phyloP scores from a whole-genome alignment of 1,140 invertebrate species.

The Orchesella cincta region DNA sequence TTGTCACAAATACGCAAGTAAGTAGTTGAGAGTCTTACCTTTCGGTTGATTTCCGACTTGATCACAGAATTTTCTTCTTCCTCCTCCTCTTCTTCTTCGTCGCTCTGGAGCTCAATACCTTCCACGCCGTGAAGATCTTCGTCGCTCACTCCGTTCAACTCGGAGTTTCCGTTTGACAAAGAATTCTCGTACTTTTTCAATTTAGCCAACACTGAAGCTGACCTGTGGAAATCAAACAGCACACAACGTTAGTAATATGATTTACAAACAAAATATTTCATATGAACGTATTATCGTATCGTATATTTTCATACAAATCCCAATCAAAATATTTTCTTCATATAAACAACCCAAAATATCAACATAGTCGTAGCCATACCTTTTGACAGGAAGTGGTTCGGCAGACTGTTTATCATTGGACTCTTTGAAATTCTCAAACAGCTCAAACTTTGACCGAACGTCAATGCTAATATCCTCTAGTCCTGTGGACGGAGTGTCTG shows the following conservation, averaged over 20 bases:
- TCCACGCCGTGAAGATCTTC: conserved; percentile 16
- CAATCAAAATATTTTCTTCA: too few species aligned
- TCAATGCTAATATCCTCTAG: conserved; percentile 79
- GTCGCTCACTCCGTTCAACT: conserved; percentile 51
- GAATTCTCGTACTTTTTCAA: conserved; percentile 54
- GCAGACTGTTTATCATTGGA: not conserved
- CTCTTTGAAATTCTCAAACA: conserved; percentile 68
- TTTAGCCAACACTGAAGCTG: conserved; percentile 36
- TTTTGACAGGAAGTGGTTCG: not conserved
- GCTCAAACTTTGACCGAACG: conserved; percentile 81
- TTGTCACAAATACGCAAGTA: not conserved
- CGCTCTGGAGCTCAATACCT: conserved; percentile 44
- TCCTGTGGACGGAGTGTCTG: conserved; percentile 84
- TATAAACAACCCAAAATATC: not conserved
- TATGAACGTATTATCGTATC: too few species aligned
- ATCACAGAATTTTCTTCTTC: conserved; percentile 54
- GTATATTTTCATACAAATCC: too few species aligned
- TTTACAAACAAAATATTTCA: not conserved
- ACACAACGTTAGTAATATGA: not conserved
- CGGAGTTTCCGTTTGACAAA: conserved; percentile 60
- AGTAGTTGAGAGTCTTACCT: not conserved
- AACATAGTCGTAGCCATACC: not conserved
- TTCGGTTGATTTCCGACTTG: conserved; percentile 43
- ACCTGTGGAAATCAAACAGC: conserved; percentile 18
- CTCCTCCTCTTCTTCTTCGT: conserved; percentile 58